phyloP scores from a whole-genome alignment of 2,888 invertebrate species.

The Calameuta idolon region DNA sequence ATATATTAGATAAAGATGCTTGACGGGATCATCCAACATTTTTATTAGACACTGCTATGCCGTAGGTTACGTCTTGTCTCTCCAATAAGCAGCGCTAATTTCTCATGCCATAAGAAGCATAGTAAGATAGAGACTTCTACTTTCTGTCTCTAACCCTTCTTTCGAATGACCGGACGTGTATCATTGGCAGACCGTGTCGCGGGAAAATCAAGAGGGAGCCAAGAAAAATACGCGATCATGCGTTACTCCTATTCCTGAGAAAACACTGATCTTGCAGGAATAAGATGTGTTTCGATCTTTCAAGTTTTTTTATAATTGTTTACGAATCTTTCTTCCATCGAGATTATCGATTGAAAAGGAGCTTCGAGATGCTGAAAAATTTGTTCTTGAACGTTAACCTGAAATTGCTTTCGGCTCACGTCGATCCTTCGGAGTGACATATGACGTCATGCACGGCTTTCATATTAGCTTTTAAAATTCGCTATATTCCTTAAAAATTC shows the following conservation, averaged over 20 bases:
- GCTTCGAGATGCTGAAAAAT: not conserved
- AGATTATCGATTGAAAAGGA: not conserved
- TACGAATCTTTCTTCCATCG: not conserved
- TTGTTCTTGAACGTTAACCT: conserved; percentile 7
- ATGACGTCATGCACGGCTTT: not conserved
- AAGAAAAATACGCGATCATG: not conserved
- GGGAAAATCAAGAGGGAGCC: not conserved
- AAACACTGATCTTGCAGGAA: not conserved
- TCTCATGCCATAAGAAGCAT: not conserved
- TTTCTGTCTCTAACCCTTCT: not conserved
- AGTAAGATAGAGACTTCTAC: not conserved
- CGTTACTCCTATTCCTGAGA: not conserved
- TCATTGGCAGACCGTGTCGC: not conserved
- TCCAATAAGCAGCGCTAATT: not conserved
- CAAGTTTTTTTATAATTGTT: not conserved
- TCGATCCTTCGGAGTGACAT: conserved; percentile 7
- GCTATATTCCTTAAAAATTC: not conserved
- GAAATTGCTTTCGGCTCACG: conserved; percentile 37
- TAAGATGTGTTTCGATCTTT: not conserved
- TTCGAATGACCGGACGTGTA: not conserved
- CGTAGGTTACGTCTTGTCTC: not conserved
- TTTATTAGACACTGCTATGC: not conserved
- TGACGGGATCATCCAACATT: not conserved
- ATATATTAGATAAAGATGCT: not conserved
- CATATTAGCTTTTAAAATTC: not conserved